Percentiles rank a stretch among this genome's conserved stretches.
phyloP scores from a whole-genome alignment of 1,140 invertebrate species.

The Nautilus pompilius region DNA sequence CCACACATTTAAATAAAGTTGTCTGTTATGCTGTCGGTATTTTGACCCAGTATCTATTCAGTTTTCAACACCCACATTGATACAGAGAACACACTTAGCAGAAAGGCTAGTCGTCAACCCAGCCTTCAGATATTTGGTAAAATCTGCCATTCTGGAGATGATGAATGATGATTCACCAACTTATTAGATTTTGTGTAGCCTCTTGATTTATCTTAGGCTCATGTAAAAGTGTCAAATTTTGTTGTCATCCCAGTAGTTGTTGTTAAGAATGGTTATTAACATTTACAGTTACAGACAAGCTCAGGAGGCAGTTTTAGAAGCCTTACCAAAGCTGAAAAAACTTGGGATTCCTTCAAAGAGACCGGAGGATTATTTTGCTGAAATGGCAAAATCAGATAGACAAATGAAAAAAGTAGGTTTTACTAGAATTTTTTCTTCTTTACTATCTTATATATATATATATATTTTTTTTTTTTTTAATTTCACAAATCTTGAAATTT shows the following conservation, averaged over 20 bases:
- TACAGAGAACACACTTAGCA: not conserved
- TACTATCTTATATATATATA: too few relatives aligned
- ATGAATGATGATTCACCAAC: not conserved
- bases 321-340: conserved; percentile 71
- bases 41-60: too few relatives aligned
- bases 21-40: too few relatives aligned
- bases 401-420: conserved; percentile 89
- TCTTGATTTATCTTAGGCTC: not conserved
- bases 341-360: conserved; percentile 75
- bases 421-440: too few relatives aligned
- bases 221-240: not conserved
- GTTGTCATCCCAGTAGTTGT: not conserved
- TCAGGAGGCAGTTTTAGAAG: conserved; percentile 78
- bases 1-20: too few relatives aligned
- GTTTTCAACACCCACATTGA: too few relatives aligned
- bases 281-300: conserved; percentile 76
- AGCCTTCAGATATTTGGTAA: not conserved
- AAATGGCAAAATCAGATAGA: conserved; percentile 96
- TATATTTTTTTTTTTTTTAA: too few relatives aligned
- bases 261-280: not conserved
- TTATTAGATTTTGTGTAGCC: not conserved
- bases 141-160: not conserved
- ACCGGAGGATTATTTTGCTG: conserved; percentile 96
- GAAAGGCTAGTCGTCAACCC: not conserved
- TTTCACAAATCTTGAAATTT: too few relatives aligned